Evolutionary conservation across 2,113 vertebrate species (phyloP).

Genomic region (Serilophus lunatus): DNA sequence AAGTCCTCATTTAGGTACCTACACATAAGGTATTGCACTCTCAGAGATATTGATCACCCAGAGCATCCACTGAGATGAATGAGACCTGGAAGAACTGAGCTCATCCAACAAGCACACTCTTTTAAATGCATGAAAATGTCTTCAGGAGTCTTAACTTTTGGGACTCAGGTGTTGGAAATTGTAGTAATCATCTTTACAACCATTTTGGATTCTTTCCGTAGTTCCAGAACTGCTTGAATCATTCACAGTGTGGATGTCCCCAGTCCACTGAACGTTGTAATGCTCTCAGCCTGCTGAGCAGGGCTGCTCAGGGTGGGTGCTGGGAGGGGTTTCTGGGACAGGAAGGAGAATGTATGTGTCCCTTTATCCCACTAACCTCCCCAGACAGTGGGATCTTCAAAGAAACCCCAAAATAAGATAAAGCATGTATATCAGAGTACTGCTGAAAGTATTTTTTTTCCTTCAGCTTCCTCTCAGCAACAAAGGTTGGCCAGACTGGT

Average conservation of each 20-base stretch:
- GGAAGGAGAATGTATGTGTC: not conserved
- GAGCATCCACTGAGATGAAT: not conserved
- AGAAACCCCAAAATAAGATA: not conserved
- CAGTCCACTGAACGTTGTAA: rapidly evolving
- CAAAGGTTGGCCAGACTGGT: not conserved
- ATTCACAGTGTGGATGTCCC: not conserved
- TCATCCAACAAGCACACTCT: not conserved
- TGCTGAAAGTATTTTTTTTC: not conserved
- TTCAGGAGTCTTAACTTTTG: not conserved
- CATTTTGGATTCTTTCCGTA: not conserved
- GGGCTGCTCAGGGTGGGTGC: not conserved
- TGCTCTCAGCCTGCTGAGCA: not conserved
- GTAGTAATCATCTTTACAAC: not conserved
- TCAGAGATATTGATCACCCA: not conserved
- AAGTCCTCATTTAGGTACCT: not conserved
- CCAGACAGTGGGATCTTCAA: not conserved
- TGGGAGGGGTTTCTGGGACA: not conserved
- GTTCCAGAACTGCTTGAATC: not conserved
- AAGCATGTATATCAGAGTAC: not conserved
- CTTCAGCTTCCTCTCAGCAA: not conserved
- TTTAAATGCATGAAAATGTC: not conserved
- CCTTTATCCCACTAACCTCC: not conserved
- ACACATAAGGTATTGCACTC: not conserved
- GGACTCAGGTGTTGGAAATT: not conserved
- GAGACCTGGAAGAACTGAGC: not conserved